Percentiles rank a stretch among this genome's conserved stretches.
phyloP scores from a whole-genome alignment of 2,113 vertebrate species.

The Patagioenas fasciata region DNA sequence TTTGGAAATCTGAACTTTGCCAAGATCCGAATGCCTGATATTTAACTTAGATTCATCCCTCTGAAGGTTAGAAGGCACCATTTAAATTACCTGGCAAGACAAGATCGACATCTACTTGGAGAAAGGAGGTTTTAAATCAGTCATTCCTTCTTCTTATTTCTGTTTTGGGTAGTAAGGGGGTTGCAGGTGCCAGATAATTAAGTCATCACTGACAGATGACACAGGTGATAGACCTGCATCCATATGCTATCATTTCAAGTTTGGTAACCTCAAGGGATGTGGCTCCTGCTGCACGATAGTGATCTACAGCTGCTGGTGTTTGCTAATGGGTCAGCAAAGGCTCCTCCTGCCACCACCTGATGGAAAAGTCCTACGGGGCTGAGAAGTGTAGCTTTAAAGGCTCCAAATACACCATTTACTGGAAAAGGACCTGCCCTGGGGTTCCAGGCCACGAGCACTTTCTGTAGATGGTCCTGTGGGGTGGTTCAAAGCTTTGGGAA shows the following conservation, averaged over 20 bases:
- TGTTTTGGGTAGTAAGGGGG: not conserved
- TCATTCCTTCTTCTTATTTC: conserved; percentile 13
- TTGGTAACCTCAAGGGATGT: conserved; percentile 3
- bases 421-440: not conserved
- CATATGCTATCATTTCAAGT: not conserved
- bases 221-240: conserved; percentile 31
- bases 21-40: conserved; percentile 47
- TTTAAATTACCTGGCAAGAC: not conserved
- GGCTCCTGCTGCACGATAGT: not conserved
- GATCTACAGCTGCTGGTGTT: not conserved
- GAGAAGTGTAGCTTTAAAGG: not conserved
- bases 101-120: not conserved
- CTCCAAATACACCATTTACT: not conserved
- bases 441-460: not conserved
- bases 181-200: conserved; percentile 35
- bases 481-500: not conserved
- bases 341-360: not conserved
- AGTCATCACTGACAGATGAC: conserved; percentile 43
- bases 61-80: conserved; percentile 50
- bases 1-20: conserved; percentile 60
- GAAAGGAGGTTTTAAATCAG: conserved; percentile 46
- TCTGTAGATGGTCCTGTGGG: not conserved
- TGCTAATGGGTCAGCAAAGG: not conserved
- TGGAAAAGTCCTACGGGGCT: not conserved
- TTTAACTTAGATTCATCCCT: conserved; percentile 30